Base-by-base conservation (phyloP, 2,888 invertebrate species). In the Onchidella celtica region DNA sequence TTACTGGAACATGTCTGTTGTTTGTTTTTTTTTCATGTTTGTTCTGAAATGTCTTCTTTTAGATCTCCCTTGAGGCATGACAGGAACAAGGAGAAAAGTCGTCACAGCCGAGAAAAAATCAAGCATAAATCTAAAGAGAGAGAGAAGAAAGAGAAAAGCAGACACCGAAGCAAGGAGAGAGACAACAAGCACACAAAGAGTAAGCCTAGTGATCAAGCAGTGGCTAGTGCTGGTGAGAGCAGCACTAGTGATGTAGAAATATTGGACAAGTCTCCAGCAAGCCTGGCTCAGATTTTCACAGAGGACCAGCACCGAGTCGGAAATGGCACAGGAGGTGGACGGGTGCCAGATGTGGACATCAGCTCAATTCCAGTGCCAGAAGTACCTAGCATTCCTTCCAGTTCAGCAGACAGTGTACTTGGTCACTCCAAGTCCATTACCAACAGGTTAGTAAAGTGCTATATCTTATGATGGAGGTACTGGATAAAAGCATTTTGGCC, bases 51-150 rank as follows among this genome's bases (percentile, higher is more conserved):
- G 27, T 17, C 6, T 14, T 59, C n/a, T 1, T 68, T 17, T 21
- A 84, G 84, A 61, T 83, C 84, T 27, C 84, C 84, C 27, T 72
- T 66, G 17, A 81, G 75, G 57, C 68, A 68, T 57, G 80, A 84
- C n/a, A 77, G 68, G 70, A 61, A 32, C 36, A 81, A 78, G 57
- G 84, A 84, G n/a, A 80, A 40, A 34, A 66, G 59, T 32, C 47
- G 76, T 2, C 76, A 77, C 34, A 17, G 59, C 14, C 65, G 73
- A 17, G 70, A 79, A 1, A 77, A 77, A n/a, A 27, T 57, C n/a
- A 84, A 76, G 55, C 29, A 66, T 6, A 74, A 73, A 72, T 70
- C 76, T 11, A 77, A 78, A 21, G 72, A 79, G 27, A 79, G 80
- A 57, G 69, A 77, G 24, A 79, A 68, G 61, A 84, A 84, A 66